Evolutionary conservation across 2,113 vertebrate genomes (phyloP).

Genomic region (Pedetes capensis): DNA sequence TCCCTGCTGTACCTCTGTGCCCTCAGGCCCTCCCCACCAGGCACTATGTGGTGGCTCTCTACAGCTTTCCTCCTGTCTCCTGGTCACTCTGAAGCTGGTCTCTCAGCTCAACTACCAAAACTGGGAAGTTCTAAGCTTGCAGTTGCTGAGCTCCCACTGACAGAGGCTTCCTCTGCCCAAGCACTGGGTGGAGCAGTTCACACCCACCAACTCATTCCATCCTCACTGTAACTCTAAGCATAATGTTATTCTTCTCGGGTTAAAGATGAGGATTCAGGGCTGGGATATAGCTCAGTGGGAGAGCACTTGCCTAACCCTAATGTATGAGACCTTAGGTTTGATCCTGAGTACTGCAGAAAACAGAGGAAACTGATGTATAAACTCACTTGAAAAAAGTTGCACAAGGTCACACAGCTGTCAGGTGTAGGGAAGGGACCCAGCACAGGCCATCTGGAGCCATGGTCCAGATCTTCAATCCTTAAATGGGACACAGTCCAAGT

Average conservation of each 20-base stretch:
- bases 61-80: neutral
- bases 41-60: neutral
- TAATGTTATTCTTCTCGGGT: too few relatives aligned
- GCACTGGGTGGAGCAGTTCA: neutral
- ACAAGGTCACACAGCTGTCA: neutral
- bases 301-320: neutral
- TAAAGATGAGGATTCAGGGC: too few relatives aligned
- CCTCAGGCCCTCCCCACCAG: too few relatives aligned
- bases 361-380: neutral
- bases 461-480: neutral
- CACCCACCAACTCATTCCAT: fast-evolving
- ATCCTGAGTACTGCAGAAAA: neutral
- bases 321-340: neutral
- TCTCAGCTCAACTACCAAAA: neutral
- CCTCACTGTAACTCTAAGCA: neutral
- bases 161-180: neutral
- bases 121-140: too few relatives aligned
- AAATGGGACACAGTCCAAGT: too few relatives aligned
- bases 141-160: neutral
- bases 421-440: neutral
- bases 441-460: neutral
- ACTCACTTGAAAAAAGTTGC: neutral
- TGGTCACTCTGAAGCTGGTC: neutral
- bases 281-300: too few relatives aligned
- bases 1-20: too few relatives aligned